Conservation (phyloP, 2,113 vertebrate species). For the Scartelaos histophorus region DNA sequence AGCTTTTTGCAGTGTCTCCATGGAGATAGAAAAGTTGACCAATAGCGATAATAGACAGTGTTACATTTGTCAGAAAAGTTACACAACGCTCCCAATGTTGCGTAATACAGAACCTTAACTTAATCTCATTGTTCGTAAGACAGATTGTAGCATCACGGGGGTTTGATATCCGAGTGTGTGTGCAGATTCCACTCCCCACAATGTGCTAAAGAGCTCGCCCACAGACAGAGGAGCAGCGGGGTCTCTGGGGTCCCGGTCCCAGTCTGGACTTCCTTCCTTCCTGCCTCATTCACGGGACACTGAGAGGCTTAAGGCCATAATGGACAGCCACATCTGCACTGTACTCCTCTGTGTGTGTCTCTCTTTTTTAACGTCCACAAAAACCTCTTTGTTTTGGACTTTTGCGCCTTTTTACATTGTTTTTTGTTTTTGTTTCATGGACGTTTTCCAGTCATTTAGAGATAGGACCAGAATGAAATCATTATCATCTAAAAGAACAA, state of each 20-base stretch:
- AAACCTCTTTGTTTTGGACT: background rate
- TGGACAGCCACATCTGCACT: constrained; percentile 64
- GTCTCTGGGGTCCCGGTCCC: constrained; percentile 20
- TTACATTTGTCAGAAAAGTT: too few species aligned
- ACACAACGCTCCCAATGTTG: too few species aligned
- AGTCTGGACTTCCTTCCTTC: constrained; percentile 37
- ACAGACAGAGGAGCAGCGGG: constrained; percentile 45
- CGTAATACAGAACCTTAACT: too few species aligned
- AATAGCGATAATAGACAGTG: too few species aligned
- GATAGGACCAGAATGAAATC: too few species aligned
- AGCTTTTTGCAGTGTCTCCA: too few species aligned
- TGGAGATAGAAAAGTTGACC: too few species aligned
- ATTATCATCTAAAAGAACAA: too few species aligned
- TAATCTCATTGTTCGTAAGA: too few species aligned
- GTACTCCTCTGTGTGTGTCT: constrained; percentile 15
- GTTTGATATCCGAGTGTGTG: too few species aligned
- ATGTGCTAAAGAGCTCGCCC: constrained; percentile 11
- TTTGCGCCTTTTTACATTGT: background rate
- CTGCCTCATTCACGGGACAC: constrained; percentile 67
- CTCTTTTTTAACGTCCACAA: constrained; percentile 2
- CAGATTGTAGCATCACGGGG: too few species aligned
- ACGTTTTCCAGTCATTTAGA: background rate
- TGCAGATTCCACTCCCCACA: too few species aligned
- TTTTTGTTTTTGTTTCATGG: background rate
- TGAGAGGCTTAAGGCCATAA: constrained; percentile 52